These are phyloP conservation scores for Cynocephalus volans DNA, from an alignment of 2,113 vertebrate genomes.

Conservation along the genomic window DNA sequence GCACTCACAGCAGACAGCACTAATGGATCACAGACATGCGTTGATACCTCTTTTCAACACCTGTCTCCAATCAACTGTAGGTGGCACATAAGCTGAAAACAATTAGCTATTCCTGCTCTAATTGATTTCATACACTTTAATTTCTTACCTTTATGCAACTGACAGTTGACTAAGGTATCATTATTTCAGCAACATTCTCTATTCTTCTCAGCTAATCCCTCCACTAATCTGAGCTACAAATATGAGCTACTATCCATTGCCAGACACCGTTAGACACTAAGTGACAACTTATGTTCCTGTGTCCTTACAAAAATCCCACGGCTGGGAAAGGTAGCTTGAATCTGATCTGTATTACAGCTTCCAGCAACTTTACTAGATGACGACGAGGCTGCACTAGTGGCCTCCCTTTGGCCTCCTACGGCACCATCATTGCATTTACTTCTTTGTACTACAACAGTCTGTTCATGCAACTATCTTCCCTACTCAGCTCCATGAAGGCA, in stretches of 20 bases:
- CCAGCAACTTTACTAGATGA: not conserved
- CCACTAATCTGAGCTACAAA: not conserved
- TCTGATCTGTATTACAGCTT: not conserved
- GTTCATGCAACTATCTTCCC: not conserved
- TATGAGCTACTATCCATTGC: not conserved
- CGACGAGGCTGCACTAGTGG: not conserved
- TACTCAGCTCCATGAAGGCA: not conserved
- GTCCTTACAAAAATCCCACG: not conserved
- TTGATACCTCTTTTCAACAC: constrained; percentile 1
- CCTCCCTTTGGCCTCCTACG: not conserved
- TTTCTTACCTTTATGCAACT: constrained; percentile 15
- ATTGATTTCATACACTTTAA: not conserved
- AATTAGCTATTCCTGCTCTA: not conserved
- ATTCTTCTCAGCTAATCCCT: not conserved
- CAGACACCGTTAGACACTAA: not conserved
- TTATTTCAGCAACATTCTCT: not conserved
- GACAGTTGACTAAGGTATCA: not conserved
- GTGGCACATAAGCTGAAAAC: not conserved
- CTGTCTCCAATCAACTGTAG: not conserved
- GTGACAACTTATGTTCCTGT: not conserved
- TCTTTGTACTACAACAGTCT: not conserved
- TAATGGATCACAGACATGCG: not conserved
- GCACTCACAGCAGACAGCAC: not conserved
- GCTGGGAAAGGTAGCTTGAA: not conserved
- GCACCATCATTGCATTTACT: not conserved